Base-by-base conservation (phyloP, 1,140 invertebrate genomes). In the Brachionus sp. region DNA sequence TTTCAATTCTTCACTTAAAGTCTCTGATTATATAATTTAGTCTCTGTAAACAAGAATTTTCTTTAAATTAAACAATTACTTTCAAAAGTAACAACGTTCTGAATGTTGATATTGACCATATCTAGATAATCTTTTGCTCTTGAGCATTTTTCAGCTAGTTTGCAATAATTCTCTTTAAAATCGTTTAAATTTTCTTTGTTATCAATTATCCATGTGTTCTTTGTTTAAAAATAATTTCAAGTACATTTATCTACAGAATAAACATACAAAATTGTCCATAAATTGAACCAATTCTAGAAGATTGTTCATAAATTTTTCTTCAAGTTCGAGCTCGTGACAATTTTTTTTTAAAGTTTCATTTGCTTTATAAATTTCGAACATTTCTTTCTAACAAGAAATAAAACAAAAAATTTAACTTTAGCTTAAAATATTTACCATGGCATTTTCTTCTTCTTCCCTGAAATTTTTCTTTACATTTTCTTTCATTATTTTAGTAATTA, bases 61-160 rank as follows among this genome's bases (percentile, higher is more conserved):
- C 29, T 29, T 29, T 29, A 29, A 29, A 2, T 29, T 3, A 29
- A 29, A 29, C 3, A 29, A 29, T 29, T 80, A 80, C 77, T 42
- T 42, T 57, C 62, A 57, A 80, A 80, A 9, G 53, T 44, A 4
- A 42, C 23, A 62, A 12, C 10, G 16, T 29, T 42, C 9, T 39
- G 35, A 23, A 66, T 25, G 12, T 62, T 57, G n/a, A 80, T 66
- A 16, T 66, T 66, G 12, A 62, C 50, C 29, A 80, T 19, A n/a
- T 66, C 62, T 44, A 80, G 13, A 50, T 80, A 80, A 29, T 80
- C 39, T 62, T 80, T 57, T 42, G 77, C 77, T 57, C 37, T 80
- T 4, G 62, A 66, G 35, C 77, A 80, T 19, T 62, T 62, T 44
- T 37, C 33, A 29, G 77, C 77, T 25, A 80, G 33, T 35, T 80